Base-by-base conservation (phyloP, 2,113 vertebrate species). In the Pomatorhinus ruficollis region DNA sequence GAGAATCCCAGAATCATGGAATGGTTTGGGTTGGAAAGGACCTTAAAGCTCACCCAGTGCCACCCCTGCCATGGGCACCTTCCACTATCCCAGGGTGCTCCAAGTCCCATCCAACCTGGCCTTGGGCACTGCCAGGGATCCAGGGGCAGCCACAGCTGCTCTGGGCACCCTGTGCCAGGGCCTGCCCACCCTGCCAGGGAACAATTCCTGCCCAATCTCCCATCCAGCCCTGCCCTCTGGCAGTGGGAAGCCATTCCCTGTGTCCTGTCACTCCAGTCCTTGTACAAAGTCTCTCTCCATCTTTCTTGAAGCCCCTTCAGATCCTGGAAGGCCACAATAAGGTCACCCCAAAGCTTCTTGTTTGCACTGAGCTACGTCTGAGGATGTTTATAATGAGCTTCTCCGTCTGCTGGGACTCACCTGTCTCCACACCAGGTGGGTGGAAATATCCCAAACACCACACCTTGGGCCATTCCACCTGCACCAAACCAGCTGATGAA, bases 51-150 rank as follows among this genome's bases (percentile, higher is more conserved):
- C 61, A 19, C 0, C 39, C n/a, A 4, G 5, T 14, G 1, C 21
- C 52, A 59, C 22, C 12, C 25, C 42, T 49, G 50, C 44, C 52
- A 24, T n/a, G 69, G 45, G 33, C 53, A 68, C 16, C 52, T 61
- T 0, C 47, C 40, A 5, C 17, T 8, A 0, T 2, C 20, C 40
- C 47, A 61, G 39, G 37, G 1, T 33, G 44, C 19, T 66, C 53
- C 86, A 0, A 63, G 5, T 31, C 25, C 25, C 5, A 3, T 27
- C 56, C 57, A 71, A 0, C 23, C 77, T 30, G 37, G 44, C 52
- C 15, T 59, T 11, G 87, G 60, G 1, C 33, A 25, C 12, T 89
- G 4, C 53, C 87, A 76, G 70, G 61, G 47, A 42, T 54, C 63
- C 83, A 68, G 61, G 39, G 47, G 11, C 69, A 47, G 53, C n/a